Evolutionary conservation across 2,888 invertebrate genomes (phyloP), one percentile per base, ranked within the genome.

Genomic region (Junonia oenone): DNA sequence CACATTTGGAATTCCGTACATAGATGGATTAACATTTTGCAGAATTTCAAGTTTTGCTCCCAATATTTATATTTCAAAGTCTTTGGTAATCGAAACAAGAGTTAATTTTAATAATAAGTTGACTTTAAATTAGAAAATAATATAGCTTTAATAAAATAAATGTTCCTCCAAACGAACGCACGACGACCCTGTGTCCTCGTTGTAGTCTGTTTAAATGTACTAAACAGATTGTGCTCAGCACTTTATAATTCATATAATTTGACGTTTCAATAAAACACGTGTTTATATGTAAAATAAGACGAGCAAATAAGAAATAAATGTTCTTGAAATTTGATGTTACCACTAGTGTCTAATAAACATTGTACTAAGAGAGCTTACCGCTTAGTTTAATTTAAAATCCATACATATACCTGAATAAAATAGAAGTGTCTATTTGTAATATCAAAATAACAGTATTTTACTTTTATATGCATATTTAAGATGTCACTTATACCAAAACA

Each of bases 241-340:
- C 29, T 40, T 40, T 26, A 27, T 50, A 50, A 29, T 50, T 49
- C 15, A 27, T n/a, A n/a, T 26, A 17, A 48, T 31, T 43, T 29
- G 31, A 9, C 19, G 17, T 31, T 43, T 22, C 27, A 51, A 51
- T 45, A 26, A 17, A 45, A 45, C 26, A 35, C 22, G n/a, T 45
- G 35, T 35, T 13, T 22, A 15, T 37, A 26, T 35, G 14, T 43
- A 43, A 11, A 43, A 19, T 11, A 19, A 19, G 11, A 4, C 22
- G 19, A 22, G n/a, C 22, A 6, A 14, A 11, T 38, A 11, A 2
- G 2, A 22, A n/a, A 22, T 6, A 1, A 22, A 11, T 43, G 40
- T 3, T 19, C 40, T 43, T 22, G 13, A n/a, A 43, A 5, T 2
- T 22, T 22, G 13, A 43, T 22, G 6, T 4, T 13, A 40, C 14